Base-by-base conservation (phyloP, 2,113 vertebrate genomes). In the Mesoclemmys tuberculata region DNA sequence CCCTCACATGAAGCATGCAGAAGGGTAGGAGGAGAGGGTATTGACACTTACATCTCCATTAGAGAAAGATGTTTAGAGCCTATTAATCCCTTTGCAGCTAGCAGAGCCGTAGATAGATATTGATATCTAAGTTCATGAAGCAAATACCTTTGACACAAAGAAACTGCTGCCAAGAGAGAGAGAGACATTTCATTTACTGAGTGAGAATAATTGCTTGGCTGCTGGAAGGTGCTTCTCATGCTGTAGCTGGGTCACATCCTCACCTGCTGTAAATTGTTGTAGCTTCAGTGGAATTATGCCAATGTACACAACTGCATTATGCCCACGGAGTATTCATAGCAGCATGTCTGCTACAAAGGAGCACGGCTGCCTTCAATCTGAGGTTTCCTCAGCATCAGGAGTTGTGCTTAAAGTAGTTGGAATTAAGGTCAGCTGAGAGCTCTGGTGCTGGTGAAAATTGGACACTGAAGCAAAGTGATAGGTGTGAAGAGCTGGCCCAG, bases 401-500 rank as follows among this genome's bases (percentile, higher is more conserved):
- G 75, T 3, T 48, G 85, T 11, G 21, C 49, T 12, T 56, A 56
- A 3, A 16, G 41, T 8, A 4, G 24, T 21, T 82, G 56, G 31
- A 80, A 80, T 49, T 44, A 29, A 58, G 56, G 26, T 29, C 27
- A 48, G 51, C 35, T 5, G 64, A 55, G 19, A 0, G 6, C 13
- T 54, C 41, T 8, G 8, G 80, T 77, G 90, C 35, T 49, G 52
- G 48, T 51, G 51, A 80, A 58, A 58, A n/a, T 0, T 0, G 4
- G 77, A 26, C 29, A 41, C 14, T 35, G 22, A 51, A 55, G 24
- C 0, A 0, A 2, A 26, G 1, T 0, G 0, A 79, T 48, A 55
- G 52, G 52, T 2, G 2, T 26, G 58, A 54, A 0, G 2, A 8
- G 0, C 19, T 21, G 29, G 35, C 71, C 27, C 29, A 24, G 44